Base-by-base conservation (phyloP, 2,888 invertebrate species). In the Orchestes rusci region DNA sequence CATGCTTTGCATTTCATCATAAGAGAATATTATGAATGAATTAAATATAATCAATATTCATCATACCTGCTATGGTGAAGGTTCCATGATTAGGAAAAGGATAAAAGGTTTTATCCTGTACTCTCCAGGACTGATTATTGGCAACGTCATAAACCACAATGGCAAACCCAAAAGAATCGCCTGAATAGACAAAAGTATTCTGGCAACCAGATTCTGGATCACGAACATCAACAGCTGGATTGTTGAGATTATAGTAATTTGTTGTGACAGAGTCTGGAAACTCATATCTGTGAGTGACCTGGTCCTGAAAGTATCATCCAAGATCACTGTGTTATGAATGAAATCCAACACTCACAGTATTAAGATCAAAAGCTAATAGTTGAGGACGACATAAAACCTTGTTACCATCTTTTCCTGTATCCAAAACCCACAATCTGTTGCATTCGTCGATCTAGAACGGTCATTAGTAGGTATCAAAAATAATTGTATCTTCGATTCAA, bases 391-490 rank as follows among this genome's bases (percentile, higher is more conserved):
- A 90, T 19, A 72, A 61, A 55, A 76, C 75, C 1, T 59, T 53
- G 0, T 77, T 75, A 1, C 73, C 76, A 17, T 84, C 72, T 30
- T 69, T 60, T 7, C 85, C 85, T 0, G 79, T 70, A 59, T 86
- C 86, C 60, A 85, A 66, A 2, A 84, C 78, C 85, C 85, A 86
- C 13, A 86, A 63, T 5, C 84, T 72, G 15, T 73, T 73, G 59
- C 82, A 84, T 56, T 75, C 70, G 59, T 86, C 85, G 29, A 84
- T 74, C 82, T 85, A 67, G 29, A 71, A 34, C 17, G n/a, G n/a
- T 31, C 15, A 12, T 31, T 31, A 31, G n/a, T n/a, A n/a, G n/a
- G n/a, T n/a, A n/a, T n/a, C n/a, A n/a, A n/a, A n/a, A n/a, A n/a
- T n/a, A n/a, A n/a, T n/a, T 31, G n/a, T 31, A 12, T 12, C 8